A percentile compares a stretch with the other conserved stretches of the same genome.
Conservation (phyloP, 2,888 invertebrate species). For the Hetaerina titia region DNA sequence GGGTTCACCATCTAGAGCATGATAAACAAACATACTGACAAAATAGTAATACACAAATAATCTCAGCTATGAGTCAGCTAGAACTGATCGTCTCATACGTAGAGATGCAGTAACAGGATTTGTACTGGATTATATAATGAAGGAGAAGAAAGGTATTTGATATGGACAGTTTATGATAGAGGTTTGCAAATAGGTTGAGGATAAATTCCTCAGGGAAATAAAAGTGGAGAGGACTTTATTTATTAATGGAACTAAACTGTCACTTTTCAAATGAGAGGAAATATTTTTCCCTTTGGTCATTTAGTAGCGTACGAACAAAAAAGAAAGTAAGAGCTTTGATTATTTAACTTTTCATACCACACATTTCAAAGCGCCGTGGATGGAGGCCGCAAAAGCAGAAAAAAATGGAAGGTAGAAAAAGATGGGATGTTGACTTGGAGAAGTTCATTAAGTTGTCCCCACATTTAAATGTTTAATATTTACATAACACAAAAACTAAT, state of each 20-base stretch:
- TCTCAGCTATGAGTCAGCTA: slow-evolving; percentile 62
- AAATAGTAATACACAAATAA: slow-evolving; percentile 50
- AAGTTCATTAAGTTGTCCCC: slow-evolving; percentile 42
- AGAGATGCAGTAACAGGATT: slow-evolving; percentile 52
- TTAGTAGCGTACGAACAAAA: slow-evolving; percentile 63
- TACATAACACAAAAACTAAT: slow-evolving; percentile 34
- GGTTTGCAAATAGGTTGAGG: slow-evolving; percentile 22
- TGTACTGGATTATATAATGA: slow-evolving; percentile 47
- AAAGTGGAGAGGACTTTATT: slow-evolving; percentile 17
- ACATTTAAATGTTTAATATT: slow-evolving; percentile 31
- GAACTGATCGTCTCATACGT: slow-evolving; percentile 33
- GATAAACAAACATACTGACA: slow-evolving; percentile 62
- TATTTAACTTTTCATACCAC: slow-evolving; percentile 66
- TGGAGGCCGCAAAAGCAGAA: slow-evolving; percentile 67
- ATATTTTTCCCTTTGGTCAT: slow-evolving; percentile 46
- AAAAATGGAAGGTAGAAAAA: slow-evolving; percentile 52
- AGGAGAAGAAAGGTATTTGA: not conserved
- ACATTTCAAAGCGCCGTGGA: slow-evolving; percentile 66
- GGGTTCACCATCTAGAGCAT: slow-evolving; percentile 65
- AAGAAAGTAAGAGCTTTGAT: slow-evolving; percentile 60
- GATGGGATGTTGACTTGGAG: slow-evolving; percentile 61
- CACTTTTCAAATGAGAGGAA: slow-evolving; percentile 47
- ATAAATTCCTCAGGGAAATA: not conserved
- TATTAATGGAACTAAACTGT: slow-evolving; percentile 59
- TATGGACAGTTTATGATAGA: slow-evolving; percentile 24